Base-by-base conservation (phyloP, 2,797 vertebrate genomes). In the Pangasius macronema region DNA sequence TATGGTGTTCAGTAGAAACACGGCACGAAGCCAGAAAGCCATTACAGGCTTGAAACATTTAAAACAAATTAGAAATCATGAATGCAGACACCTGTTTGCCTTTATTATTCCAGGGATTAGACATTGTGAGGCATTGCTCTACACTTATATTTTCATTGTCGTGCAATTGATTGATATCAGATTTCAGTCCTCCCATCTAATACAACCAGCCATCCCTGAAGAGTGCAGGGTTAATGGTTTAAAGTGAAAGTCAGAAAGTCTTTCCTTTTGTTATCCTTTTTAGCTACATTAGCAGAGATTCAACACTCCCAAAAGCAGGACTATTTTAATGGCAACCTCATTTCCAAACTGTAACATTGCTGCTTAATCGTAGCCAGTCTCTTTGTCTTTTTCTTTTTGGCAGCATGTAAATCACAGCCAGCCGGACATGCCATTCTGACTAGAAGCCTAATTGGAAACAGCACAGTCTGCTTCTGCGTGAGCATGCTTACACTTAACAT, bases 361-460 rank as follows among this genome's bases (percentile, higher is more conserved):
- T 61, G 51, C 49, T 49, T 51, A 85, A 79, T n/a, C 33, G 1
- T 67, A 89, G 68, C 87, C 82, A 70, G 82, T 57, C 68, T 87
- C 63, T 49, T 85, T 85, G 59, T 75, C 53, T 76, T 85, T 83
- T 86, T 79, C 73, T 68, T 39, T 55, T 81, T 88, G 65, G 86
- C 83, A 79, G 72, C 53, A 63, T 89, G 70, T 82, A 87, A 87
- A 90, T 89, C 86, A 65, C 46, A 89, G 65, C 70, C 75, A 87
- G 86, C 85, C 86, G 83, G 91, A 91, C 91, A 90, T 92, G 79
- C 89, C 88, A 87, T 84, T 90, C 87, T 82, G 85, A 88, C 90
- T 89, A 68, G 87, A 84, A 91, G 89, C 88, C 85, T 92, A 91
- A 92, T 91, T 90, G 90, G 85, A 91, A 91, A 86, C 90, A 92